phyloP scores from a whole-genome alignment of 2,797 vertebrate species.

The Sorex maritimensis region DNA sequence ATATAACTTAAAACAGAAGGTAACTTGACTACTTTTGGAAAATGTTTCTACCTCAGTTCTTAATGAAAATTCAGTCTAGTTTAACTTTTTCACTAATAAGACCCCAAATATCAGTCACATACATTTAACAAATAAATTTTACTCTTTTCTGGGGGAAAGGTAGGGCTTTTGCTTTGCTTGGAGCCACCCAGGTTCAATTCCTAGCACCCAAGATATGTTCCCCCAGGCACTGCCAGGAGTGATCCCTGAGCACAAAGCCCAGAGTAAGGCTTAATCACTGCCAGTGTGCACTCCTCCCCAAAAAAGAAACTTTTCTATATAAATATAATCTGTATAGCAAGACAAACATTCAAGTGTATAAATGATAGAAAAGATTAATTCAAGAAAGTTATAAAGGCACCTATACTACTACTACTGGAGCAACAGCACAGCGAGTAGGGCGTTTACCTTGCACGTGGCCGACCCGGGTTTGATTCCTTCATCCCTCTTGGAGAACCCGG shows the following conservation, averaged over 20 bases:
- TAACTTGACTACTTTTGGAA: conserved; percentile 17
- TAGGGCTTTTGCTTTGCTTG: no score
- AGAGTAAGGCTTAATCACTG: no score
- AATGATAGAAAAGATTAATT: conserved; percentile 15
- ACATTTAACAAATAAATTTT: not conserved
- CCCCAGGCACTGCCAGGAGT: no score
- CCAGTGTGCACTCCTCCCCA: no score
- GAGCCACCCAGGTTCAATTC: no score
- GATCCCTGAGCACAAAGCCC: no score
- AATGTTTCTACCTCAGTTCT: conserved; percentile 4
- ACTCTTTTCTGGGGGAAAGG: not conserved
- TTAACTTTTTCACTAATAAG: conserved; percentile 20
- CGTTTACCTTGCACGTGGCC: no score
- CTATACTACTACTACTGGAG: not conserved
- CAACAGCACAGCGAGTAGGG: no score
- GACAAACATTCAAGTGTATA: not conserved
- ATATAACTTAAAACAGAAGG: conserved; percentile 42
- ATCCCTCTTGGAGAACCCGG: no score
- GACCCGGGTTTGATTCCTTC: no score
- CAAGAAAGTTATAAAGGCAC: not conserved
- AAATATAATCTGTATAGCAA: conserved; percentile 14
- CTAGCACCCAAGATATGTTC: no score
- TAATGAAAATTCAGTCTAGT: not conserved
- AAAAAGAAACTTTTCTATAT: not conserved
- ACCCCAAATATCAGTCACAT: not conserved